Evolutionary conservation across 1,140 invertebrate species (phyloP).

Genomic region (Helicoverpa armigera): DNA sequence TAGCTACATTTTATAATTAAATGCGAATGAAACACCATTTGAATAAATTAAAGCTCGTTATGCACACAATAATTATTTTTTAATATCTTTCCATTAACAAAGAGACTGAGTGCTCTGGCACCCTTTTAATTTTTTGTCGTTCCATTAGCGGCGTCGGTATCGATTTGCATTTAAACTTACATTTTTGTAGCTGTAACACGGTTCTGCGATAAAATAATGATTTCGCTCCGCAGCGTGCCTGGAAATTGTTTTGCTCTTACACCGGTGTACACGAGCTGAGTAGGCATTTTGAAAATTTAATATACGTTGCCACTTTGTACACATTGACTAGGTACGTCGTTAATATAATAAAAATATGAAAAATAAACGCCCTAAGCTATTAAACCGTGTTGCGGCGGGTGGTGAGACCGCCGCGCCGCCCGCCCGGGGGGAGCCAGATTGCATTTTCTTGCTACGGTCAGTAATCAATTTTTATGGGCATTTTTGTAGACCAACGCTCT

Average conservation of each 20-base stretch:
- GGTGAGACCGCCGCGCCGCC: conserved; percentile 48
- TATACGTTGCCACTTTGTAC: conserved; percentile 29
- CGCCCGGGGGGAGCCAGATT: conserved; percentile 67
- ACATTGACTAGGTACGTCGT: conserved; percentile 48
- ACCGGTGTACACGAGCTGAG: background rate
- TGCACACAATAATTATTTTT: conserved; percentile 46
- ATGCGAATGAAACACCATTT: conserved; percentile 32
- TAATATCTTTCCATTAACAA: conserved; percentile 41
- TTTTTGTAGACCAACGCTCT: conserved; percentile 75
- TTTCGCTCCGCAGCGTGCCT: background rate
- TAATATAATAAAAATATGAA: conserved; percentile 73
- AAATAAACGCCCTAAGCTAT: conserved; percentile 77
- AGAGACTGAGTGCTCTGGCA: conserved; percentile 31
- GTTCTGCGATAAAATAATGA: background rate
- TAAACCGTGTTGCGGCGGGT: conserved; percentile 63
- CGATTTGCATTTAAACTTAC: conserved; percentile 7
- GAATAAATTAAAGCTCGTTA: conserved; percentile 42
- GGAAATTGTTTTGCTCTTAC: conserved; percentile 21
- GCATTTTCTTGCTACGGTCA: conserved; percentile 82
- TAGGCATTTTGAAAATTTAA: conserved; percentile 37
- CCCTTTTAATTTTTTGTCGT: conserved; percentile 36
- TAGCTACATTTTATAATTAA: conserved; percentile 25
- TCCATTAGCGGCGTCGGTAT: conserved; percentile 13
- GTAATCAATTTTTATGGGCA: conserved; percentile 85
- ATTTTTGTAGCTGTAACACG: background rate